Evolutionary conservation across 2,888 invertebrate genomes (phyloP), one percentile per base, ranked within the genome.

Genomic region (Galeruca laticollis): DNA sequence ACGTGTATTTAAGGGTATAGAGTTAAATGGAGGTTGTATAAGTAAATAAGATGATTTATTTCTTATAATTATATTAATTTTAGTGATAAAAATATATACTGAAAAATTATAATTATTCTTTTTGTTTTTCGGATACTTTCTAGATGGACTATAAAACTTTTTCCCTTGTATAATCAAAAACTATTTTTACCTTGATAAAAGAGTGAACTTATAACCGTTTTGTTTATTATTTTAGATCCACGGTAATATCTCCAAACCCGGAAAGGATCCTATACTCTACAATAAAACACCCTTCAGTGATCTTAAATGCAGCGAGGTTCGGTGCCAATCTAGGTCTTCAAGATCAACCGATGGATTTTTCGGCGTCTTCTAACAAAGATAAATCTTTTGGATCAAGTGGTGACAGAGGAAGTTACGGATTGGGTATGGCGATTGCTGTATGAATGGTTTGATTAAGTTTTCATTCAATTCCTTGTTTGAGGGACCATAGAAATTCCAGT

Each of bases 191-290:
- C n/a, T n/a, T 43, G 15, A 5, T 4, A 43, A 43, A 10, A 9
- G 1, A n/a, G 5, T n/a, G 10, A 43, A 43, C 13, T n/a, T 13
- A 10, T 1, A 43, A 43, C n/a, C n/a, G n/a, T n/a, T n/a, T n/a
- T n/a, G n/a, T 18, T 26, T 21, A 11, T 35, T 35, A 18, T 18
- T 57, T 35, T 57, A 56, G 73, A 87, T 88, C 88, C 0, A 88
- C 88, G 1, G 88, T 88, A 0, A 88, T 88, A 71, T 88, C 88
- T 0, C 87, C 88, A 9, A 88, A 88, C 79, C 88, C 88, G n/a
- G 88, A 88, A 79, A 85, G 86, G 43, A 74, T 85, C 18, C 74
- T 86, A 9, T 85, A 85, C 73, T 83, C 85, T 4, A 84, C 83
- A 10, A 81, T 86, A 35, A 84, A 85, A 74, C 85, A 84, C 73